Evolutionary conservation across 2,113 vertebrate species (phyloP), one percentile per base, ranked within the genome.

Genomic region (Limnothrissa miodon): DNA sequence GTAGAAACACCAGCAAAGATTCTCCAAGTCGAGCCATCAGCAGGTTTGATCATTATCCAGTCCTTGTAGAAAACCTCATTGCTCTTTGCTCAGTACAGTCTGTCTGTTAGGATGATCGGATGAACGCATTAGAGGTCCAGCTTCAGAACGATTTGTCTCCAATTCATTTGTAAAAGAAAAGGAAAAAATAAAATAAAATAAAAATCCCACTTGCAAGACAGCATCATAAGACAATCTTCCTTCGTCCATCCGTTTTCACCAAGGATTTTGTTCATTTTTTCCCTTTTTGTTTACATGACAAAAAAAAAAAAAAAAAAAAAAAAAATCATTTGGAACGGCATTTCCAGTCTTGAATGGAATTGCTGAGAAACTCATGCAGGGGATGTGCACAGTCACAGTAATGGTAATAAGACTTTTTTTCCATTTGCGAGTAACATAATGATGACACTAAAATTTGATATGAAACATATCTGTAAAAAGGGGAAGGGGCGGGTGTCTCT

Each of bases 391-490:
- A 97, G 97, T 97, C 96, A 97, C 95, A 85, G 92, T 94, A 94
- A 95, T 95, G 96, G 95, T 96, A 96, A 96, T 94, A 95, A 96
- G 95, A 96, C 93, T 95, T 96, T 95, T 96, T 95, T 96, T 95
- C 95, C 93, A 93, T 95, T 95, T 95, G 94, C 95, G 96, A 96
- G 94, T 95, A 97, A 98, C 96, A 97, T 96, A 95, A 96, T 94
- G 94, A 94, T 95, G 96, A 98, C 97, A 98, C 97, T 96, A 97
- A 98, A 99, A 98, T 96, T 97, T 96, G 97, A 96, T 96, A 96
- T 96, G 95, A 93, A 94, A 98, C 95, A 95, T 93, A 96, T 97
- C 96, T 97, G 97, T 96, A 98, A 97, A 98, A 96, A 95, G 95
- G 95, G 94, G 90, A 91, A 93, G 94, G 93, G 93, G 91, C 93